phyloP scores from a whole-genome alignment of 2,797 vertebrate species.

The Rhinella marina region DNA sequence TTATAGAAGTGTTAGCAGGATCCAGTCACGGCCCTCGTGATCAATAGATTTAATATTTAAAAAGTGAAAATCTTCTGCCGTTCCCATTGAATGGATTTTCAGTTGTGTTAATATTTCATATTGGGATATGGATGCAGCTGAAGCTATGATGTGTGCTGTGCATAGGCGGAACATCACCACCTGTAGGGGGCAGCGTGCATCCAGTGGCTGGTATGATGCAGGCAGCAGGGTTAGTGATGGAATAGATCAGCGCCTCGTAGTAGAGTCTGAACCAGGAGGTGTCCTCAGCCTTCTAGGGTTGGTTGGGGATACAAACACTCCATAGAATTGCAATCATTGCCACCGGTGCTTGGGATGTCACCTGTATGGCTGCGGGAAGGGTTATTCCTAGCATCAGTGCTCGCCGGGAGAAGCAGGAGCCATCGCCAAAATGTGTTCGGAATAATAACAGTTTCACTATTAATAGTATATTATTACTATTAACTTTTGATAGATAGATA shows the following conservation, averaged over 20 bases:
- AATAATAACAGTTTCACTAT: no score
- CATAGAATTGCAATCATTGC: not conserved
- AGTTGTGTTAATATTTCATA: not conserved
- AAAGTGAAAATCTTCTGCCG: not conserved
- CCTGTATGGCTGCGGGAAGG: no score
- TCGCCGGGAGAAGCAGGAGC: no score
- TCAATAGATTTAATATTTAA: constrained; percentile 3
- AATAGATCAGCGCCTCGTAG: not conserved
- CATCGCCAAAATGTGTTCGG: no score
- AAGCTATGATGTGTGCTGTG: not conserved
- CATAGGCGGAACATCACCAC: not conserved
- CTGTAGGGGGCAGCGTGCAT: not conserved
- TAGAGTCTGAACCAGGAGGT: not conserved
- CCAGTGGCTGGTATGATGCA: not conserved
- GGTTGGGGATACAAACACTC: not conserved
- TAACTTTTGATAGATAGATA: not conserved
- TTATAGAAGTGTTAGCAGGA: not conserved
- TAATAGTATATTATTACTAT: no score
- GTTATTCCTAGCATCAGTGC: no score
- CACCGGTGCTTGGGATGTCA: not conserved
- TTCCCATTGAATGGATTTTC: not conserved
- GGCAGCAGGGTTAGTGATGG: not conserved
- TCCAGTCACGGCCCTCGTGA: not conserved
- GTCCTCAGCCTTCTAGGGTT: not conserved
- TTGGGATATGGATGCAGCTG: not conserved